phyloP scores from a whole-genome alignment of 2,888 invertebrate genomes.

The Brachyptera risi region DNA sequence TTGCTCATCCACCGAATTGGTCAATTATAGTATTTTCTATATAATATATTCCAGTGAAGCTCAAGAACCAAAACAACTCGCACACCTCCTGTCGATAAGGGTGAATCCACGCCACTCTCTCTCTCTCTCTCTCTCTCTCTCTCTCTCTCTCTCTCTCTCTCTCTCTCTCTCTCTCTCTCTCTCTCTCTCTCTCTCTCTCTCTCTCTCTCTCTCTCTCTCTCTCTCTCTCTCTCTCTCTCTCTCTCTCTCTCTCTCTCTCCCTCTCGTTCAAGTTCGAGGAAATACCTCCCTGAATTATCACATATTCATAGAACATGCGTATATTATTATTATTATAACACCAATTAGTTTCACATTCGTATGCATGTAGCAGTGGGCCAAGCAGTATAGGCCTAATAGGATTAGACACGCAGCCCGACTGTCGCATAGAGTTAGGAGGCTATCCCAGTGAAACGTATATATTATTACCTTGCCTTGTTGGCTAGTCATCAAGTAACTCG shows the following conservation, averaged over 20 bases:
- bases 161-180: background rate
- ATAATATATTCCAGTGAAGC: too few species aligned
- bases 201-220: background rate
- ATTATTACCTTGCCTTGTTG: too few species aligned
- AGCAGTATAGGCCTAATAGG: too few species aligned
- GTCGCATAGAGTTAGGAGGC: background rate
- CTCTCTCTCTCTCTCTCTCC: background rate
- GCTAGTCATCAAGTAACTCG: too few species aligned
- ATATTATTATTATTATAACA: background rate
- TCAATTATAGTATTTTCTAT: too few species aligned
- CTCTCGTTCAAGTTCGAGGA: background rate
- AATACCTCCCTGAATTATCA: too few species aligned
- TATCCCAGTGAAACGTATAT: too few species aligned
- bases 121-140: background rate
- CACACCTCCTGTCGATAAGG: background rate
- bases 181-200: background rate
- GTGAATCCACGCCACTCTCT: background rate
- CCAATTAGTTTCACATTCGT: background rate
- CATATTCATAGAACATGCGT: background rate
- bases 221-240: background rate
- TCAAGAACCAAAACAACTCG: background rate
- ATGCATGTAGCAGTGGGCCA: too few species aligned
- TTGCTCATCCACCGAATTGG: too few species aligned
- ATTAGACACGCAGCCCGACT: conserved; percentile 1
- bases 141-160: background rate